These are phyloP conservation scores for Drosophila lacicola DNA, from an alignment of 2,888 invertebrate species.

Conservation along the genomic window DNA sequence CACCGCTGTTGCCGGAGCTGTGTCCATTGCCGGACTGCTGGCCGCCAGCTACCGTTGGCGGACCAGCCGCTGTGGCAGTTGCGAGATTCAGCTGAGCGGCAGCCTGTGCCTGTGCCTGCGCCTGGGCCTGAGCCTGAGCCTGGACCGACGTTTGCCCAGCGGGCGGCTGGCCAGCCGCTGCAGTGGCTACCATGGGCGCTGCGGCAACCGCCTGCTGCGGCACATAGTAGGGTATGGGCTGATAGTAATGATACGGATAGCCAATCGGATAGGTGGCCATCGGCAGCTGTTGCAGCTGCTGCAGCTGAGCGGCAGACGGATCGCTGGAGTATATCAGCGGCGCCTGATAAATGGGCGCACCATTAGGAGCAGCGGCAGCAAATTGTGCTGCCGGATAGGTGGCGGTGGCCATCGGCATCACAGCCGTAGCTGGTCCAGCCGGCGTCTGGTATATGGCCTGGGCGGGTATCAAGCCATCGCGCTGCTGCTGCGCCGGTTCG, in stretches of 20 bases:
- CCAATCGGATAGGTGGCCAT: constrained; percentile 84
- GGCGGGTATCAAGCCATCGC: constrained; percentile 81
- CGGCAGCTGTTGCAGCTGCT: constrained; percentile 84
- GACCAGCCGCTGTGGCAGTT: constrained; percentile 78
- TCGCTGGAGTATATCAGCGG: constrained; percentile 85
- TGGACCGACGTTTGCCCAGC: constrained; percentile 34
- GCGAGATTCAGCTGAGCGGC: constrained; percentile 69
- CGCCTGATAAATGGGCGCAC: constrained; percentile 84
- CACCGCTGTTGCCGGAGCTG: constrained; percentile 25
- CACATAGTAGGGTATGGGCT: constrained; percentile 85
- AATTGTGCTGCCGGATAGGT: constrained; percentile 84
- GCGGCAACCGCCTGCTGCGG: constrained; percentile 83
- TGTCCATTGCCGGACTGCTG: constrained; percentile 50
- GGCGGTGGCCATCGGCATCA: constrained; percentile 83
- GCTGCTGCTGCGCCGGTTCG: constrained; percentile 83
- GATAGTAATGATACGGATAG: constrained; percentile 85
- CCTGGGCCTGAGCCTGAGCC: constrained; percentile 29
- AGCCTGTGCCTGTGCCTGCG: constrained; percentile 53
- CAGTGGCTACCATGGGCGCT: constrained; percentile 77
- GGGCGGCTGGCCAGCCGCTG: constrained; percentile 56
- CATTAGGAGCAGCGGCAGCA: constrained; percentile 75
- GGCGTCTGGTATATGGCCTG: constrained; percentile 83
- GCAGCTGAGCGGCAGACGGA: constrained; percentile 82
- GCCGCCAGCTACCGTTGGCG: constrained; percentile 66
- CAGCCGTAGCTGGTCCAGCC: constrained; percentile 75